Evolutionary conservation across 2,888 invertebrate genomes (phyloP), one percentile per base, ranked within the genome.

Genomic region (Deilephila elpenor): DNA sequence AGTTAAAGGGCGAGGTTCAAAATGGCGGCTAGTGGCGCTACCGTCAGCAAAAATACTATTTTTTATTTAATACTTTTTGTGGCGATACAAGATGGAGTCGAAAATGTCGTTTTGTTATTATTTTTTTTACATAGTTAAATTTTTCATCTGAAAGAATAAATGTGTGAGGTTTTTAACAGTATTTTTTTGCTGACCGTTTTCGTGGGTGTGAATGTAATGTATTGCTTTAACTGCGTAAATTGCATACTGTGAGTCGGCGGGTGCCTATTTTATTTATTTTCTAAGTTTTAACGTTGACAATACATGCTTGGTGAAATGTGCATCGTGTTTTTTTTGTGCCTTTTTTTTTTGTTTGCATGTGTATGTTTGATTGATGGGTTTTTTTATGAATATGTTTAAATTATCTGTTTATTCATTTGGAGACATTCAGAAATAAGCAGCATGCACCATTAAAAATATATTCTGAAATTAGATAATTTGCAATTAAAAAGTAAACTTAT

Each of bases 241-340:
- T 67, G 20, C 67, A 34, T 19, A 8, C 20, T 34, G 19, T 19
- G 37, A 37, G 34, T 73, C 37, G 64, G 67, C 64, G 67, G 72
- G 72, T 73, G 60, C 59, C 73, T 60, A 61, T 73, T 84, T 90
- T 90, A 91, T 92, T 92, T 93, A 91, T 92, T 82, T 91, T 85
- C 75, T 89, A 91, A 91, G 89, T 84, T 87, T 88, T 83, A 87
- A 89, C 89, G 91, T 92, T 93, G 92, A 92, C 88, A 93, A 89
- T 93, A 93, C 92, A 93, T 85, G 92, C 91, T 92, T 92, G 90
- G 88, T 91, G 89, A 90, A 82, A 86, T 89, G 88, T 87, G 89
- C 86, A 89, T 86, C 75, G 71, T 86, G 85, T 88, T 89, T 89
- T 90, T 80, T 81, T 86, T 86, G 83, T 72, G 82, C 73, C 82